A percentile compares a stretch with the other conserved stretches of the same genome.
Evolutionary conservation across 2,797 vertebrate genomes (phyloP).

Genomic region (Phrynocephalus vlangalii): DNA sequence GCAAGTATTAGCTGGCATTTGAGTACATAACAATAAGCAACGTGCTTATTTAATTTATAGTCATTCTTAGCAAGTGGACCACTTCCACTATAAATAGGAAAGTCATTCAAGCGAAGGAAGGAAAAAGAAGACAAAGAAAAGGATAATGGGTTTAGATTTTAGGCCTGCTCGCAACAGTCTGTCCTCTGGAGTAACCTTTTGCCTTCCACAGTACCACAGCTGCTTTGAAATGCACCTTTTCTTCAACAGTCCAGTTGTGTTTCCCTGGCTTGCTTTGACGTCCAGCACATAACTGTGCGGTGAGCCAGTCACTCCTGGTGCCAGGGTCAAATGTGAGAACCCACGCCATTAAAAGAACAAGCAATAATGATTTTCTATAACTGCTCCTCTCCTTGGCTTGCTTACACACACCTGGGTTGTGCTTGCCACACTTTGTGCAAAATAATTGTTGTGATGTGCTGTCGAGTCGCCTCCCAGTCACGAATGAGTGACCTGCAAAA

Average conservation of each 20-base stretch:
- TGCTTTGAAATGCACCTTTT: neutral
- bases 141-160: constrained; percentile 23
- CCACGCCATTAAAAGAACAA: neutral
- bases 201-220: neutral
- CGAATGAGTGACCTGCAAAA: no score
- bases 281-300: neutral
- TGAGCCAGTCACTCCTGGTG: no score
- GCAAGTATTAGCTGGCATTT: neutral
- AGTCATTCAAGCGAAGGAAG: neutral
- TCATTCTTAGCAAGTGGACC: constrained; percentile 23
- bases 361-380: neutral
- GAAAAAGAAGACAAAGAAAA: neutral
- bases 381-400: no score
- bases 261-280: neutral
- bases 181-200: constrained; percentile 6
- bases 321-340: neutral
- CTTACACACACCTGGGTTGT: neutral
- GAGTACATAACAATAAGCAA: constrained; percentile 6
- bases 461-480: no score
- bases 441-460: neutral
- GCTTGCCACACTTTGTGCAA: neutral
- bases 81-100: constrained; percentile 27
- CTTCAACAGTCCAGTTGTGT: neutral
- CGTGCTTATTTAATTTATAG: constrained; percentile 34
- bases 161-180: constrained; percentile 1